A percentile compares a stretch with the other conserved stretches of the same genome.
Evolutionary conservation across 2,797 vertebrate species (phyloP).

Genomic region (Pitangus sulphuratus): DNA sequence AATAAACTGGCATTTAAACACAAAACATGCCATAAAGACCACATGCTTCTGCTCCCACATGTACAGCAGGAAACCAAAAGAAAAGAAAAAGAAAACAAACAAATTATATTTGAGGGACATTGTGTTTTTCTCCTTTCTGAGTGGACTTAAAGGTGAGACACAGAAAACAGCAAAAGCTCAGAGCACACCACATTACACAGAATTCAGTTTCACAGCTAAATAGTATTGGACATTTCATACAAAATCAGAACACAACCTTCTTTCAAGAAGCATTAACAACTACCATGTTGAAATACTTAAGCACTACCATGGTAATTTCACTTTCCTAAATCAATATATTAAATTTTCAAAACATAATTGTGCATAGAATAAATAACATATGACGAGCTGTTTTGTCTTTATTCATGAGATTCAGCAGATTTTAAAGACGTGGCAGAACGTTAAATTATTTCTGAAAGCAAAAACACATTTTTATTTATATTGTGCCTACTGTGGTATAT

Average conservation of each 20-base stretch:
- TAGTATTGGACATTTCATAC: neutral
- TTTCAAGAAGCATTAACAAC: neutral
- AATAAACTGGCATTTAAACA: neutral
- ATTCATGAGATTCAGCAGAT: neutral
- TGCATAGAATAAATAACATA: neutral
- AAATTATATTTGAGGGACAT: neutral
- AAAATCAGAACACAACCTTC: neutral
- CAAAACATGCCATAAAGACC: neutral
- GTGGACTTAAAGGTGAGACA: neutral
- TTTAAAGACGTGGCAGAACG: neutral
- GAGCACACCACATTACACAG: neutral
- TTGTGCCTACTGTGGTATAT: neutral
- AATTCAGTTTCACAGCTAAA: neutral
- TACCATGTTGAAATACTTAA: neutral
- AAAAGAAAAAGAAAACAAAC: neutral
- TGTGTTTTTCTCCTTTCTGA: neutral
- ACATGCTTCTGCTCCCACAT: neutral
- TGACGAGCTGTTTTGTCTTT: neutral
- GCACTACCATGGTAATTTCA: neutral
- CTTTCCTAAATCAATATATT: neutral
- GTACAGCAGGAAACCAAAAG: neutral
- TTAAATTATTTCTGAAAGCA: conserved; percentile 10
- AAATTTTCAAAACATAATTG: neutral
- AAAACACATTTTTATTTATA: conserved; percentile 40
- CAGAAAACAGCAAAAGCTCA: neutral